phyloP scores from a whole-genome alignment of 2,888 invertebrate genomes.

The Euzophera pinguis region DNA sequence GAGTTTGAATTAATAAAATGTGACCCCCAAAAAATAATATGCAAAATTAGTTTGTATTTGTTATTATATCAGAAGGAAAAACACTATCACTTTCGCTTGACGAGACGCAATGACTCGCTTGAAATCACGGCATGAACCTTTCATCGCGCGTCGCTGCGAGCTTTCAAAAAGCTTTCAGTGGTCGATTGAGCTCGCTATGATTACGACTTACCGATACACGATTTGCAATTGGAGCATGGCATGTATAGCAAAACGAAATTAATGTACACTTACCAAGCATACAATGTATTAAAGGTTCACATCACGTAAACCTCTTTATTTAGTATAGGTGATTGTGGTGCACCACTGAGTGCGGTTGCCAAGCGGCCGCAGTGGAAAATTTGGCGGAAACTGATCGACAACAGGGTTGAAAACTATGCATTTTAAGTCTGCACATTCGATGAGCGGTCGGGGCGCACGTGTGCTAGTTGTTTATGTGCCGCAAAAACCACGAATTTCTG shows the following conservation, averaged over 20 bases:
- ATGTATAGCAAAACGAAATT: conserved; percentile 10
- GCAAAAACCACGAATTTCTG: conserved; percentile 71
- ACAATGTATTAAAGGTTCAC: conserved; percentile 16
- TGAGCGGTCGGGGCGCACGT: conserved; percentile 65
- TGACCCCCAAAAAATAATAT: too few species aligned
- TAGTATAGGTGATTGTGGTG: conserved; percentile 50
- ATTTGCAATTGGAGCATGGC: conserved; percentile 28
- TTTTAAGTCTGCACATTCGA: conserved; percentile 75
- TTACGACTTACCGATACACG: conserved; percentile 59
- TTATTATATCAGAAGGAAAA: conserved; percentile 22
- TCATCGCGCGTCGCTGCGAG: conserved; percentile 64
- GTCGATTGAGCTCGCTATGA: conserved; percentile 62
- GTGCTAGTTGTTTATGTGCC: conserved; percentile 74
- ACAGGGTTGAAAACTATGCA: conserved; percentile 67
- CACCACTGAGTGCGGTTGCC: conserved; percentile 59
- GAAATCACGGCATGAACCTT: conserved; percentile 64
- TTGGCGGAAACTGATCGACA: conserved; percentile 68
- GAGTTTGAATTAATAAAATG: too few species aligned
- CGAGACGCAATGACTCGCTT: conserved; percentile 48
- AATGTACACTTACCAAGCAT: background rate
- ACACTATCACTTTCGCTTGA: conserved; percentile 43
- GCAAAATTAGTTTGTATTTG: background rate
- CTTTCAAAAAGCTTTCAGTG: conserved; percentile 76
- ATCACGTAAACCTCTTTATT: conserved; percentile 44
- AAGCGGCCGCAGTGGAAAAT: conserved; percentile 67